phyloP scores from a whole-genome alignment of 1,140 invertebrate genomes.

The Nephila pilipes region DNA sequence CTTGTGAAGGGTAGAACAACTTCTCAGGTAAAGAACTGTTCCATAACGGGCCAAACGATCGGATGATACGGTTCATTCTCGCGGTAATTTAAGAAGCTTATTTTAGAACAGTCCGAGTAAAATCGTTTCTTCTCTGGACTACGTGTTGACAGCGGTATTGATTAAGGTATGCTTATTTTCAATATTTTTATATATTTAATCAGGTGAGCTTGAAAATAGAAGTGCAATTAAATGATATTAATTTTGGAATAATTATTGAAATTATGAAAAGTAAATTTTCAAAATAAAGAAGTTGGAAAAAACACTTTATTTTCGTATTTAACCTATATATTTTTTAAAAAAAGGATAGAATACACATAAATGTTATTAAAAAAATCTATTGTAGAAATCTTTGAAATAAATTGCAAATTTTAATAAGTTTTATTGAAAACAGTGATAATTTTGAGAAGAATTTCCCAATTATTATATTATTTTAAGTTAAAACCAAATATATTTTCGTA shows the following conservation, averaged over 20 bases:
- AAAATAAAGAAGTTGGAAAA: too few species aligned
- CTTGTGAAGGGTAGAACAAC: constrained; percentile 16
- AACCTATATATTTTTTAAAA: too few species aligned
- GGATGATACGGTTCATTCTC: constrained; percentile 32
- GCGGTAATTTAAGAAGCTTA: constrained; percentile 27
- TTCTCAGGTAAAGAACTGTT: constrained; percentile 47
- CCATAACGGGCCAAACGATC: constrained; percentile 38
- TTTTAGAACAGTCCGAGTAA: constrained; percentile 7
- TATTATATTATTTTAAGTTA: too few species aligned
- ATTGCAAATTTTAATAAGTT: too few species aligned
- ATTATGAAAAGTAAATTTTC: background rate
- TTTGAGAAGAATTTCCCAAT: too few species aligned
- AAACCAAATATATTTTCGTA: too few species aligned
- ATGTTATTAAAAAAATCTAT: too few species aligned
- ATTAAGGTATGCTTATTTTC: background rate
- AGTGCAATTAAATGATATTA: background rate
- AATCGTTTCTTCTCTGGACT: background rate
- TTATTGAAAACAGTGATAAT: too few species aligned
- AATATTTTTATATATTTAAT: background rate
- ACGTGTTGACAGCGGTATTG: background rate
- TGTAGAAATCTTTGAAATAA: too few species aligned
- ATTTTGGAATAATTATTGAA: background rate
- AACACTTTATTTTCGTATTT: too few species aligned
- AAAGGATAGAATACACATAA: too few species aligned
- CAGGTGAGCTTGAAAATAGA: background rate